phyloP scores from a whole-genome alignment of 2,113 vertebrate species.

The Globicephala melas region DNA sequence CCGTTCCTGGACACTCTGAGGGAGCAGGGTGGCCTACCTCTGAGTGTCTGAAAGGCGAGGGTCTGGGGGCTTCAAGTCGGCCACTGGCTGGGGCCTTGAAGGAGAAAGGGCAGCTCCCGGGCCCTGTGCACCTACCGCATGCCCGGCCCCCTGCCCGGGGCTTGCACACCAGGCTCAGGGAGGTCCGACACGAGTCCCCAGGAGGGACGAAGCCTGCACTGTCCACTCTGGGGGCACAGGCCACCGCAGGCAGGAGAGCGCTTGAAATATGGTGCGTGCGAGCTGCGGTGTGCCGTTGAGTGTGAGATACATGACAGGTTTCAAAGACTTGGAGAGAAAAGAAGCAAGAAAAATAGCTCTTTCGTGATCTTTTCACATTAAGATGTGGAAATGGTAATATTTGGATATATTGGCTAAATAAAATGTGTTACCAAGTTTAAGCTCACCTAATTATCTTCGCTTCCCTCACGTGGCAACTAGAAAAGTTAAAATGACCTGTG shows the following conservation, averaged over 20 bases:
- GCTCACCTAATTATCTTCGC: too few species aligned
- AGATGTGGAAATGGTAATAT: neutral
- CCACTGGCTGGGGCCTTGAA: neutral
- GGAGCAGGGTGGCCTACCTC: neutral
- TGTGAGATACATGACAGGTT: rapidly evolving
- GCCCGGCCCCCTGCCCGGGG: rapidly evolving
- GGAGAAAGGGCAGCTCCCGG: neutral
- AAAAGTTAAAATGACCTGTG: neutral
- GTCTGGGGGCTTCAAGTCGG: neutral
- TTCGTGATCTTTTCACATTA: rapidly evolving
- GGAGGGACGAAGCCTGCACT: rapidly evolving
- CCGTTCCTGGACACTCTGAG: rapidly evolving
- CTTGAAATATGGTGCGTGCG: rapidly evolving
- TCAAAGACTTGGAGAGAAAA: neutral
- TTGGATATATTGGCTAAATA: neutral
- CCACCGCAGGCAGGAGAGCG: rapidly evolving
- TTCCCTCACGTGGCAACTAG: neutral
- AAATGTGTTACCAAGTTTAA: neutral
- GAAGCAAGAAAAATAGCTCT: rapidly evolving
- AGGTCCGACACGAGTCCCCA: neutral
- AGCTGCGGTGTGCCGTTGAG: rapidly evolving
- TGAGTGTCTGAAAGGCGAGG: rapidly evolving
- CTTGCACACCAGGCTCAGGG: neutral
- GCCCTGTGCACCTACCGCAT: rapidly evolving
- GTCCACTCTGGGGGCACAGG: neutral